These are phyloP conservation scores for Aldrovandia affinis DNA, from an alignment of 2,797 vertebrate species.

Conservation along the genomic window DNA sequence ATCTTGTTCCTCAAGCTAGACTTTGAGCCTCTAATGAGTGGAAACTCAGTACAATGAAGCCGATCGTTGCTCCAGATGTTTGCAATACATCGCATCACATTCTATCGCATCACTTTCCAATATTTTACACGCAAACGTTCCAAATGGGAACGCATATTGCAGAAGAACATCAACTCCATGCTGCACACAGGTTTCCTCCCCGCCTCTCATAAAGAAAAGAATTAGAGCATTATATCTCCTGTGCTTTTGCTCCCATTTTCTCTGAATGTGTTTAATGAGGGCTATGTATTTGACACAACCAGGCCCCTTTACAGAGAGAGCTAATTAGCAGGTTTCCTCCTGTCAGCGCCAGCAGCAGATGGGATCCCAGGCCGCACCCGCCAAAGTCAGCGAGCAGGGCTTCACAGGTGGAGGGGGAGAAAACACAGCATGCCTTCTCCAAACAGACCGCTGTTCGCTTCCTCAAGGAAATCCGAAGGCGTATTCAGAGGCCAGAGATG, in stretches of 20 bases:
- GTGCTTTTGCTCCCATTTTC: conserved; percentile 53
- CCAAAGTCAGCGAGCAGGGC: conserved; percentile 59
- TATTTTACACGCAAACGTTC: conserved; percentile 48
- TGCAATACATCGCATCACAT: too few species aligned
- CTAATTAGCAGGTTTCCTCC: conserved; percentile 77
- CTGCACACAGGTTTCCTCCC: conserved; percentile 50
- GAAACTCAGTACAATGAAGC: conserved; percentile 43
- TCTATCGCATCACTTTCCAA: conserved; percentile 43
- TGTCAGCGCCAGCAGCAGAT: conserved; percentile 66
- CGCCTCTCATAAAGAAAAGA: conserved; percentile 56
- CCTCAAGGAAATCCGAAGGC: background rate
- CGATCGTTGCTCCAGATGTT: conserved; percentile 38
- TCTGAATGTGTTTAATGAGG: conserved; percentile 69
- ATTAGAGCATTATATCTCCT: conserved; percentile 62
- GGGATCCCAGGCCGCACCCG: conserved; percentile 58
- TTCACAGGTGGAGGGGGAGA: conserved; percentile 60
- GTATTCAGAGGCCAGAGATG: background rate
- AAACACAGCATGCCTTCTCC: conserved; percentile 26
- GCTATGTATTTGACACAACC: conserved; percentile 62
- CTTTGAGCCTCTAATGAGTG: conserved; percentile 50
- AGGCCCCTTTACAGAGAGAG: conserved; percentile 67
- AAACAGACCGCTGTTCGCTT: conserved; percentile 21
- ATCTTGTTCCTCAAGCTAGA: conserved; percentile 41
- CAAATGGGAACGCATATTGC: conserved; percentile 44
- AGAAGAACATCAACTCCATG: conserved; percentile 29